Percentiles rank a stretch among this genome's conserved stretches.
phyloP scores from a whole-genome alignment of 2,113 vertebrate species.

The Okapia johnstoni region DNA sequence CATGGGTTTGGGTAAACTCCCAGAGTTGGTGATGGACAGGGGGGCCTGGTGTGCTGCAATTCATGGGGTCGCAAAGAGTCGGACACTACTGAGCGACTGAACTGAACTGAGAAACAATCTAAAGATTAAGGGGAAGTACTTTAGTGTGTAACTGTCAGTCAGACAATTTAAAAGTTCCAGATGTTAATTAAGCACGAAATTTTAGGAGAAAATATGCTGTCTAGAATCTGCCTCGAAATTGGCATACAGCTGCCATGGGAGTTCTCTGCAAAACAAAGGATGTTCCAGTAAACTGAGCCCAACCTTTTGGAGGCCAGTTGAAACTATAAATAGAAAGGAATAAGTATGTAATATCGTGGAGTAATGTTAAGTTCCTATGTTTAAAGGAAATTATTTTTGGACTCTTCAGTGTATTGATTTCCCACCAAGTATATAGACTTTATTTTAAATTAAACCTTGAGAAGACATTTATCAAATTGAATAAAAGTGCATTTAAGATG shows the following conservation, averaged over 20 bases:
- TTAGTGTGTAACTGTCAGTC: not conserved
- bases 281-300: not conserved
- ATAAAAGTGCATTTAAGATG: constrained; percentile 14
- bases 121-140: not conserved
- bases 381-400: constrained; percentile 20
- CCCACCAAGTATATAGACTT: not conserved
- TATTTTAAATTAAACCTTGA: not conserved
- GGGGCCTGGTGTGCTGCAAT: too few species aligned
- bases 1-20: too few species aligned
- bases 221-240: not conserved
- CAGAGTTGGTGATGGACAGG: too few species aligned
- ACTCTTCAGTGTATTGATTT: not conserved
- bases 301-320: not conserved
- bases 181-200: not conserved
- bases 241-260: not conserved
- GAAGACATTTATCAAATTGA: not conserved
- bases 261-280: not conserved
- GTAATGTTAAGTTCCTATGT: not conserved
- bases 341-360: not conserved
- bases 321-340: not conserved
- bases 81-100: too few species aligned
- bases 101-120: not conserved
- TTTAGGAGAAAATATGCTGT: not conserved
- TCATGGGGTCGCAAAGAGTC: too few species aligned
- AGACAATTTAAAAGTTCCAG: not conserved